A percentile compares a stretch with the other conserved stretches of the same genome.
These are phyloP conservation scores for Platycnemis pennipes DNA, from an alignment of 2,888 invertebrate species.

Conservation along the genomic window DNA sequence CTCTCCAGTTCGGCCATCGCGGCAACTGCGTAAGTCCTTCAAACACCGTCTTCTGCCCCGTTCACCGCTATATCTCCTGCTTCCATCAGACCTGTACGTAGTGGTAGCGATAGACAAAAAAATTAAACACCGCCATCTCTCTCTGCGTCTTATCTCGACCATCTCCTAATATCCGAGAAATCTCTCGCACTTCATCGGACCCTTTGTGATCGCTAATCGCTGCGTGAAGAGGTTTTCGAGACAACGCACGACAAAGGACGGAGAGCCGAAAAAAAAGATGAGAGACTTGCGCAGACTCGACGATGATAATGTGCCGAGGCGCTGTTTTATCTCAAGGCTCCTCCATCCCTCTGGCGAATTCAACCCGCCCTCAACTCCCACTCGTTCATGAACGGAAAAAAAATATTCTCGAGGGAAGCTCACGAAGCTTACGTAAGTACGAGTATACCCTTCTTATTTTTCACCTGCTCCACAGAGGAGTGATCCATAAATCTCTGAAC, in stretches of 20 bases:
- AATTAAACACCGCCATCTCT: neutral
- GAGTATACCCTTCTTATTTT: neutral
- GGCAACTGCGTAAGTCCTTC: too few relatives aligned
- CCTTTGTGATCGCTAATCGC: constrained; percentile 48
- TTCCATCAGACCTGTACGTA: neutral
- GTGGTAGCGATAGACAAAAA: neutral
- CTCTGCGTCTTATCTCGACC: neutral
- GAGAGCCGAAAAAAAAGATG: neutral
- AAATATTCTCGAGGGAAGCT: neutral
- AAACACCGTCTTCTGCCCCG: too few relatives aligned
- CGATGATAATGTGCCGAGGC: neutral
- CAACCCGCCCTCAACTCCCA: neutral
- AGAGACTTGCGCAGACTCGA: neutral
- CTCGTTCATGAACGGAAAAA: neutral
- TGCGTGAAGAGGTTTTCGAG: neutral
- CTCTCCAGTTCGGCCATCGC: neutral
- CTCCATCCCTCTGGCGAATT: neutral
- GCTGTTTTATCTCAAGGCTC: neutral
- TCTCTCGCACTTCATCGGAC: constrained; percentile 30
- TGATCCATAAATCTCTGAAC: constrained; percentile 47
- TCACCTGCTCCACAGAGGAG: neutral
- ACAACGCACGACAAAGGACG: neutral
- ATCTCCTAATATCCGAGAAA: neutral
- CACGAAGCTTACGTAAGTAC: neutral
- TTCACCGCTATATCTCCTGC: too few relatives aligned